A percentile compares a stretch with the other conserved stretches of the same genome.
phyloP scores from a whole-genome alignment of 2,888 invertebrate species.

The Acronicta aceris region DNA sequence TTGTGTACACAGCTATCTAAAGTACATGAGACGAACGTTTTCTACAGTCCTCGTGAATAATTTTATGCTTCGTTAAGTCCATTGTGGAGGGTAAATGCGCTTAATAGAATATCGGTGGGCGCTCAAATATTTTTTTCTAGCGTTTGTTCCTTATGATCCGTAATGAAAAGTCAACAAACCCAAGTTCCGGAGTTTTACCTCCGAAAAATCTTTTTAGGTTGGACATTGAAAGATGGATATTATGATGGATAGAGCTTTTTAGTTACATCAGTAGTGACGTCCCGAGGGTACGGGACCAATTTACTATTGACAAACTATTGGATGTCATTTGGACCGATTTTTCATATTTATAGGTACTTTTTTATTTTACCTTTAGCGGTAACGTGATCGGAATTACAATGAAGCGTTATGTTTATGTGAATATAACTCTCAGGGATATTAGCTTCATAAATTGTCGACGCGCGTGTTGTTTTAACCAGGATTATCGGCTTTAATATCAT shows the following conservation, averaged over 20 bases:
- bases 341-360: slow-evolving; percentile 8
- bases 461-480: neutral
- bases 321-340: slow-evolving; percentile 21
- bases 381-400: slow-evolving; percentile 16
- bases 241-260: slow-evolving; percentile 71
- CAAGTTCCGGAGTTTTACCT: slow-evolving; percentile 52
- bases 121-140: slow-evolving; percentile 58
- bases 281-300: slow-evolving; percentile 60
- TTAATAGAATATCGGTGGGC: slow-evolving; percentile 68
- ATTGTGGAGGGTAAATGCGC: slow-evolving; percentile 79
- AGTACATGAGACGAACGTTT: slow-evolving; percentile 79
- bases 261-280: slow-evolving; percentile 47
- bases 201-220: slow-evolving; percentile 59
- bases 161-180: slow-evolving; percentile 77
- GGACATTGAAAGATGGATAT: slow-evolving; percentile 70
- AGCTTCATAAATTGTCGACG: neutral
- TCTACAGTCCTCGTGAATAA: slow-evolving; percentile 81
- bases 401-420: neutral
- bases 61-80: slow-evolving; percentile 84
- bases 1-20: slow-evolving; percentile 85
- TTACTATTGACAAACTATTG: slow-evolving; percentile 61
- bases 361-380: slow-evolving; percentile 13
- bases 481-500: neutral
- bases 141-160: slow-evolving; percentile 47
- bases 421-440: neutral